These are phyloP conservation scores for Tragelaphus scriptus DNA, from an alignment of 2,113 vertebrate species.

Conservation along the genomic window DNA sequence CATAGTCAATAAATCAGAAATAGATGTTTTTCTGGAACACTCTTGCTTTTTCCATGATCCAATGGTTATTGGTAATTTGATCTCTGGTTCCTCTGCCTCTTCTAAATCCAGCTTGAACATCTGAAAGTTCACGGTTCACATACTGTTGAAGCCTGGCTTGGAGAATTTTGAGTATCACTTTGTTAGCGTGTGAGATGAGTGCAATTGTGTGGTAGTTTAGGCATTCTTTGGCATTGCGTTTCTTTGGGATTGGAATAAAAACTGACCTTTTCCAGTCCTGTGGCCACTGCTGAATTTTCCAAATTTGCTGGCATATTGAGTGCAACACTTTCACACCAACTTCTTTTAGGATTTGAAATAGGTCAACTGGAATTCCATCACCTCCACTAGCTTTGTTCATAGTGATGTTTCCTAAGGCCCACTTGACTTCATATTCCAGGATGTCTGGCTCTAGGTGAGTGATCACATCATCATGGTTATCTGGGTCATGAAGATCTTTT, in stretches of 20 bases:
- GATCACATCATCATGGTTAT: neutral
- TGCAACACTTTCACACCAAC: neutral
- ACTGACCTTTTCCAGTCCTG: neutral
- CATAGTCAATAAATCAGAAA: neutral
- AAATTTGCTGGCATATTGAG: neutral
- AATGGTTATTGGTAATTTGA: neutral
- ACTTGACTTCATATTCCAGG: neutral
- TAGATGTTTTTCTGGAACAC: neutral
- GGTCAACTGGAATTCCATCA: neutral
- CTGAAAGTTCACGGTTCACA: neutral
- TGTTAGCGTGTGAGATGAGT: neutral
- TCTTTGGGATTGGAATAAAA: neutral
- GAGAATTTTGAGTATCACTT: neutral
- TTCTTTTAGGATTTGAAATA: neutral
- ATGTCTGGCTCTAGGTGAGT: neutral
- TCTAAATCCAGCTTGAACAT: neutral
- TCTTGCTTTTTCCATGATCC: neutral
- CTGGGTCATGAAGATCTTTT: neutral
- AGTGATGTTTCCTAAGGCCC: neutral
- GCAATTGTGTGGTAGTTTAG: fast-evolving
- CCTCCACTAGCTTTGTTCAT: neutral
- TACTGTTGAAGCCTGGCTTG: neutral
- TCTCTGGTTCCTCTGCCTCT: neutral
- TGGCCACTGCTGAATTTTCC: neutral
- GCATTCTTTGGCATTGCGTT: neutral